Conservation (phyloP, 2,888 invertebrate genomes). For the Tridacna gigas region DNA sequence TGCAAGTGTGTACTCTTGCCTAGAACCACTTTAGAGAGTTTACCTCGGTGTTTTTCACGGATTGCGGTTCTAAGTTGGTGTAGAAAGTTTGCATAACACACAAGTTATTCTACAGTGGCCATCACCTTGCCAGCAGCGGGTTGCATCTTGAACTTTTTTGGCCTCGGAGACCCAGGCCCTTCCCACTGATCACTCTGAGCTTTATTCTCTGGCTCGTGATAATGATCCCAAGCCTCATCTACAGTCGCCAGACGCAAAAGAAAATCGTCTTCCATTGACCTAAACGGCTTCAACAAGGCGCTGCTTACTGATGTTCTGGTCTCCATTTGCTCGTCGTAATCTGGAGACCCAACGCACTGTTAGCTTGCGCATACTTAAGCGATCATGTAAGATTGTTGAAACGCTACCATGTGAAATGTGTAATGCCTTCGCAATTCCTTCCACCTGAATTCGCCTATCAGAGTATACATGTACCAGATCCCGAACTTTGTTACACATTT, state of each 20-base stretch:
- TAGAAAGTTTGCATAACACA: constrained; percentile 29
- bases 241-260: constrained; percentile 23
- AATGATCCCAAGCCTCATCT: constrained; percentile 24
- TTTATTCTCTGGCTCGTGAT: constrained; percentile 26
- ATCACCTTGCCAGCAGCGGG: constrained; percentile 38
- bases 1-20: constrained; percentile 19
- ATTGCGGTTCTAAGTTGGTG: constrained; percentile 40
- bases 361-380: no score
- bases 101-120: constrained; percentile 38
- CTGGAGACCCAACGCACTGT: no score
- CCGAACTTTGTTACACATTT: no score
- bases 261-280: constrained; percentile 15
- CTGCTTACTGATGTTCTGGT: no score
- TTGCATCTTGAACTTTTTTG: constrained; percentile 40
- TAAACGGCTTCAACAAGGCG: constrained; percentile 2
- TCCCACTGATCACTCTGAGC: constrained; percentile 8
- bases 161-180: no score
- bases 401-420: no score
- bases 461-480: no score
- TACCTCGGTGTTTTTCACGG: constrained; percentile 28
- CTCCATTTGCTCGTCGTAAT: no score
- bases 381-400: no score
- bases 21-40: constrained; percentile 35
- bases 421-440: no score
- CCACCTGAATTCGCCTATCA: no score